Percentiles rank a stretch among this genome's conserved stretches.
These are phyloP conservation scores for Coreoperca whiteheadi DNA, from an alignment of 2,113 vertebrate genomes.

Conservation along the genomic window DNA sequence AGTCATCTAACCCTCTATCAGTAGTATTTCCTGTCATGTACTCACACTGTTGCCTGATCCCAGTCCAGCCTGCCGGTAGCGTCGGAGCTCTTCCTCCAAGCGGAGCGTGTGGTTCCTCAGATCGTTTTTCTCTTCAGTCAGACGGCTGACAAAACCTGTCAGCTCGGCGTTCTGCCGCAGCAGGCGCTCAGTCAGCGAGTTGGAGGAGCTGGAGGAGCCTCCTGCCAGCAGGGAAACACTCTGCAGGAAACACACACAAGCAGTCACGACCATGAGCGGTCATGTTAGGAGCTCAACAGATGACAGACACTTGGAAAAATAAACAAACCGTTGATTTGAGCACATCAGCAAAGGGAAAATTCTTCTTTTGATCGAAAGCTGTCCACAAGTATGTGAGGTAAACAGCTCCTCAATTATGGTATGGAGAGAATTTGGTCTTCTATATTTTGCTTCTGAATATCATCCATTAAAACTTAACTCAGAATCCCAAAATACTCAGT, in stretches of 20 bases:
- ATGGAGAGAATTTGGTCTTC: neutral
- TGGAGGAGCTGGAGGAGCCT: conserved; percentile 82
- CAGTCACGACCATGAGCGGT: conserved; percentile 3
- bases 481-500: neutral
- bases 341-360: neutral
- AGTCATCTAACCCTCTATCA: neutral
- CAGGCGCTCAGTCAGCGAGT: conserved; percentile 89
- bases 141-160: conserved; percentile 91
- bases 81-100: conserved; percentile 90
- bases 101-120: conserved; percentile 90
- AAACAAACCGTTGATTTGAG: conserved; percentile 5
- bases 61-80: conserved; percentile 80
- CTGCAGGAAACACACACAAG: conserved; percentile 60
- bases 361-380: neutral
- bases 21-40: conserved; percentile 2
- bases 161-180: conserved; percentile 95
- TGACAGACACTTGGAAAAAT: neutral
- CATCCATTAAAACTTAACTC: neutral
- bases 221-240: conserved; percentile 75
- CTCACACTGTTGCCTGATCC: conserved; percentile 71
- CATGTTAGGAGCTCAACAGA: neutral
- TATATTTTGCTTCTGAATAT: neutral
- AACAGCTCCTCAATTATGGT: neutral
- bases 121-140: conserved; percentile 97
- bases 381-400: neutral